phyloP scores from a whole-genome alignment of 2,113 vertebrate genomes.

The Corythoichthys intestinalis region DNA sequence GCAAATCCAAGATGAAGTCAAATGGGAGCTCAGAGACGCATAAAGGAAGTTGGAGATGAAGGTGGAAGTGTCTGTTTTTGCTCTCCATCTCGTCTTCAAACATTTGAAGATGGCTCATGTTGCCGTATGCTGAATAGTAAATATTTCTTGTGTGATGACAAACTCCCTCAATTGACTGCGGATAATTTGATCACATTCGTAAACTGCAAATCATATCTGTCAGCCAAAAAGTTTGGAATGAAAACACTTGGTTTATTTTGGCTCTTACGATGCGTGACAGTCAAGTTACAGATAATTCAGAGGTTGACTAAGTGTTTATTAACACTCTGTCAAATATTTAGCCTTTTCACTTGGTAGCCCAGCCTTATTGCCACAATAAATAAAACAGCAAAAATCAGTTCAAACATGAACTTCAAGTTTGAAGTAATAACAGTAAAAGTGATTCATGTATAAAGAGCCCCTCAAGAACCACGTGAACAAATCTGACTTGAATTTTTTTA shows the following conservation, averaged over 20 bases:
- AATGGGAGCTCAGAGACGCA: constrained; percentile 35
- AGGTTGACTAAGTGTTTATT: constrained; percentile 6
- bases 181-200: constrained; percentile 22
- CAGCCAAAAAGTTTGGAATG: constrained; percentile 5
- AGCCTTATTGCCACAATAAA: not conserved
- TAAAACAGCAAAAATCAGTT: not conserved
- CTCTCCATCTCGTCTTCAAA: constrained; percentile 1
- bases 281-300: constrained; percentile 3
- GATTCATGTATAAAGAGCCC: too few species aligned
- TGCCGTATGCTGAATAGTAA: not conserved
- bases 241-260: constrained; percentile 16
- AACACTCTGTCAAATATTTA: not conserved
- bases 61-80: constrained; percentile 12
- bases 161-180: not conserved
- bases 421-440: not conserved
- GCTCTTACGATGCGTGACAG: constrained; percentile 6
- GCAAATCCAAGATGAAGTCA: constrained; percentile 34
- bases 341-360: not conserved
- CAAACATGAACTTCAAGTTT: not conserved
- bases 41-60: constrained; percentile 42
- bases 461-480: too few species aligned
- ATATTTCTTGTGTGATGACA: not conserved
- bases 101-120: not conserved
- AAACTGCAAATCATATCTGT: constrained; percentile 34
- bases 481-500: too few species aligned